Base-by-base conservation (phyloP, 2,113 vertebrate genomes). In the Passer montanus region DNA sequence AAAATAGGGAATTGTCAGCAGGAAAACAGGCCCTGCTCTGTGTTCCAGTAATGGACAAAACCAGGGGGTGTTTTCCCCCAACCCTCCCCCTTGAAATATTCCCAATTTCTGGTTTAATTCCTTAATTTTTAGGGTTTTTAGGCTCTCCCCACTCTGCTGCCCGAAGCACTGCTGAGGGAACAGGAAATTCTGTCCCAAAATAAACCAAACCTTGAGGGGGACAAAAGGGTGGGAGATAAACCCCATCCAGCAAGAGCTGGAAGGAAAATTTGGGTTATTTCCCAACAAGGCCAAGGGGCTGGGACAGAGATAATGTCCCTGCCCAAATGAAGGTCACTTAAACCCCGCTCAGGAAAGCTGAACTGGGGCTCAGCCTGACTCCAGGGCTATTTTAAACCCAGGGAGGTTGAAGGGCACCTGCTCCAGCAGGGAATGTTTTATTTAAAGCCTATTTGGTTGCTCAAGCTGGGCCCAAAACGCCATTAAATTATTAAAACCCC, bases 361-460 rank as follows among this genome's bases (percentile, higher is more conserved):
- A 60, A 60, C 18, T 6, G 30, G 23, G 49, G 39, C 46, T 86
- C 84, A 81, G 73, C 7, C 73, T 81, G 81, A 63, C 47, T 70
- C 67, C 18, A 2, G 84, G 49, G 60, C 35, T 93, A 58, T 89
- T 96, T 93, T 70, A 46, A 84, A 7, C 27, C 3, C 24, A 2
- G 70, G 21, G 33, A 81, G 89, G 93, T 75, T 59, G 82, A 84
- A 95, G 87, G 81, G 56, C 80, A 89, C 2, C 77, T 58, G 76
- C 68, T 44, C 30, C 59, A 44, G 79, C 13, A 50, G 31, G 10
- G 31, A 49, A 85, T 88, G 55, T 64, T 92, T 94, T 79, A 82
- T 91, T 94, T 66, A 94, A 79, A 75, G 33, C 23, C 47, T 60
- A 14, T 84, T 93, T 44, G 26, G 28, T 69, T 94, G 62, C 89